Conservation (phyloP, 2,797 vertebrate species). For the Centroberyx gerrardi region DNA sequence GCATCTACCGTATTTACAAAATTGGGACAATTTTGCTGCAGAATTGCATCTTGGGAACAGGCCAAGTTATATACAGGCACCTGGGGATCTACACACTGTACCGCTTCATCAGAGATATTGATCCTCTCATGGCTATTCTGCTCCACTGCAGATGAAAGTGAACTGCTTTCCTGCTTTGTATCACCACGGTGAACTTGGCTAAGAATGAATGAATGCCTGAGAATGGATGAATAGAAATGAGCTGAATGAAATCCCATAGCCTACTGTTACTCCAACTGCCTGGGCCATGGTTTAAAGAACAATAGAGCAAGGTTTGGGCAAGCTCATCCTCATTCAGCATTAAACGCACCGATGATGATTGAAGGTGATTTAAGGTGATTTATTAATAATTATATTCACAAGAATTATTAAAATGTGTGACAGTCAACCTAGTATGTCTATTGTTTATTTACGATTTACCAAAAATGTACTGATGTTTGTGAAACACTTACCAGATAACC, state of each 20-base stretch:
- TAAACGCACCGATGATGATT: slow-evolving; percentile 23
- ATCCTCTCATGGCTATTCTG: slow-evolving; percentile 55
- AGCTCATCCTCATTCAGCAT: slow-evolving; percentile 37
- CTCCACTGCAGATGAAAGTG: slow-evolving; percentile 52
- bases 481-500: neutral
- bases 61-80: slow-evolving; percentile 41
- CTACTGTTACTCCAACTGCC: slow-evolving; percentile 23
- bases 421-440: slow-evolving; percentile 2
- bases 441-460: neutral
- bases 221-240: slow-evolving; percentile 26
- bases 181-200: slow-evolving; percentile 50
- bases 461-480: neutral
- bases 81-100: slow-evolving; percentile 32
- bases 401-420: slow-evolving; percentile 9
- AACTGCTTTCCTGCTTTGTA: slow-evolving; percentile 23
- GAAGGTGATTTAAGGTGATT: slow-evolving; percentile 19
- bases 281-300: slow-evolving; percentile 36
- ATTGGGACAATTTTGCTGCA: slow-evolving; percentile 9
- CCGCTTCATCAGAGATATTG: slow-evolving; percentile 66
- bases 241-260: slow-evolving; percentile 50
- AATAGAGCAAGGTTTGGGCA: slow-evolving; percentile 14
- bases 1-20: slow-evolving; percentile 43
- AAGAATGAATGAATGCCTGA: slow-evolving; percentile 59
- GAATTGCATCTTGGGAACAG: slow-evolving; percentile 37
- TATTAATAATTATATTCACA: neutral